A percentile compares a stretch with the other conserved stretches of the same genome.
These are phyloP conservation scores for Drosophila insularis DNA, from an alignment of 1,140 invertebrate species.

Conservation along the genomic window DNA sequence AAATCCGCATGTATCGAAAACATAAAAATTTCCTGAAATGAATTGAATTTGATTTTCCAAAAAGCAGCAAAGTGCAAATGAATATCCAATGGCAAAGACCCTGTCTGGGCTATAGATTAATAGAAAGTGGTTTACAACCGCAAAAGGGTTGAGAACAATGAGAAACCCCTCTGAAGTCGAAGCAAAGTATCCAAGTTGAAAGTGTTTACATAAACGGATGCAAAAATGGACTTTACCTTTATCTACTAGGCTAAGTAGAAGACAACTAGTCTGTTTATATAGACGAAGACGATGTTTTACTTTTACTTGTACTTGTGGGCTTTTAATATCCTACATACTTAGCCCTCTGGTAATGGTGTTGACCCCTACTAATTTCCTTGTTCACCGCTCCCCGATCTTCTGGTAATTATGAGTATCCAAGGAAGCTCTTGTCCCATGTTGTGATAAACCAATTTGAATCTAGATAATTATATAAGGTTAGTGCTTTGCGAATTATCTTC, in stretches of 20 bases:
- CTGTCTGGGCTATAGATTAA: too few relatives aligned
- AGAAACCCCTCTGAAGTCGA: too few relatives aligned
- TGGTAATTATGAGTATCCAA: conserved; percentile 55
- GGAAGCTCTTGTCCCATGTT: conserved; percentile 17
- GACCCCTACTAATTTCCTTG: neutral
- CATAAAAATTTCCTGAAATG: conserved; percentile 14
- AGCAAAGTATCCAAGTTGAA: too few relatives aligned
- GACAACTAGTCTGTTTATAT: too few relatives aligned
- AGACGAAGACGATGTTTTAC: too few relatives aligned
- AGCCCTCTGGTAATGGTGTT: too few relatives aligned
- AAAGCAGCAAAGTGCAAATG: neutral
- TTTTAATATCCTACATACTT: neutral
- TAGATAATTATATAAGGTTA: conserved; percentile 62
- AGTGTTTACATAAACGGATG: too few relatives aligned
- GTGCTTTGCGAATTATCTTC: conserved; percentile 16
- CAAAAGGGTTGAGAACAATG: neutral
- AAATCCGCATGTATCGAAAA: conserved; percentile 24
- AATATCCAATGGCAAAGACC: neutral
- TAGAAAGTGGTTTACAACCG: too few relatives aligned
- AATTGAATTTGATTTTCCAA: conserved; percentile 1
- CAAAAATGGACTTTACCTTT: too few relatives aligned
- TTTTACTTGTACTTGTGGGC: too few relatives aligned
- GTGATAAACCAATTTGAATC: conserved; percentile 60
- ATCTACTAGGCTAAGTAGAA: too few relatives aligned
- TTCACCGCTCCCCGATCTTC: neutral